A percentile compares a stretch with the other conserved stretches of the same genome.
Evolutionary conservation across 2,888 invertebrate genomes (phyloP).

Genomic region (Pristionchus mayeri): DNA sequence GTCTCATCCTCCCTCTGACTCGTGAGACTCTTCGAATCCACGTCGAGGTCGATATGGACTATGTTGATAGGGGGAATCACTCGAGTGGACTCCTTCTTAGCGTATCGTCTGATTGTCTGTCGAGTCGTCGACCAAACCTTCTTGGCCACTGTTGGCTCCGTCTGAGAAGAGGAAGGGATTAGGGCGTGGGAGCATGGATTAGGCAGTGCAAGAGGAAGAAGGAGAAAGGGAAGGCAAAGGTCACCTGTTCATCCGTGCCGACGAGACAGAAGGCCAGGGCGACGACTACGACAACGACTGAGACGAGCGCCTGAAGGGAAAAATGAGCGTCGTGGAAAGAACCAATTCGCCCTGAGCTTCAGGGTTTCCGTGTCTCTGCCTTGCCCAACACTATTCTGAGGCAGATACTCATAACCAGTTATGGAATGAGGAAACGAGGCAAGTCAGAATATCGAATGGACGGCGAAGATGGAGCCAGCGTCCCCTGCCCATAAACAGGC

Average conservation of each 20-base stretch:
- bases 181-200: slow-evolving; percentile 19
- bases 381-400: too few relatives aligned
- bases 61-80: slow-evolving; percentile 47
- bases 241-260: slow-evolving; percentile 71
- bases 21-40: slow-evolving; percentile 38
- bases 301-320: slow-evolving; percentile 62
- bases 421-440: not conserved
- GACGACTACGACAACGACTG: slow-evolving; percentile 67
- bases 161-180: slow-evolving; percentile 55
- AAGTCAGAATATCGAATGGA: not conserved
- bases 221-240: not conserved
- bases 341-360: too few relatives aligned
- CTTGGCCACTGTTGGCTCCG: slow-evolving; percentile 73
- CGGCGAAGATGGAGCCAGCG: too few relatives aligned
- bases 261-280: slow-evolving; percentile 72
- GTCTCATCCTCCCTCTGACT: not conserved
- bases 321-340: too few relatives aligned
- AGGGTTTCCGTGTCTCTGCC: too few relatives aligned
- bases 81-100: slow-evolving; percentile 47
- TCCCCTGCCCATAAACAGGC: too few relatives aligned
- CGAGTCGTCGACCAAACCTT: slow-evolving; percentile 73
- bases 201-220: not conserved
- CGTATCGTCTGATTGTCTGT: slow-evolving; percentile 67
- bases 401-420: not conserved
- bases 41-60: slow-evolving; percentile 49